Evolutionary conservation across 2,888 invertebrate species (phyloP).

Genomic region (Mystacides longicornis): DNA sequence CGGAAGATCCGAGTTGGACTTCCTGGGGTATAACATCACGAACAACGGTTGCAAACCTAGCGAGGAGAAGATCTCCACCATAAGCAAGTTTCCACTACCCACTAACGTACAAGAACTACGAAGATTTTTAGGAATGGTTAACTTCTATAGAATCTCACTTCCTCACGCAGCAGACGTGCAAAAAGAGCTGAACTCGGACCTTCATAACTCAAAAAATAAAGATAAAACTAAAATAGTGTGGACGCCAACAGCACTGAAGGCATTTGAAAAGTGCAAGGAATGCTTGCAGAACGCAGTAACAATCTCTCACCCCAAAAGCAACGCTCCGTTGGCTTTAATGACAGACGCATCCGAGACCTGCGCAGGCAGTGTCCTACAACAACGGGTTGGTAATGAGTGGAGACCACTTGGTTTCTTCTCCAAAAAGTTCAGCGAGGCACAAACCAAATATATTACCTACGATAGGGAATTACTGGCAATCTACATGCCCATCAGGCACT

Average conservation of each 20-base stretch:
- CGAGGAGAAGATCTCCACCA: constrained; percentile 22
- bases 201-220: constrained; percentile 25
- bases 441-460: constrained; percentile 31
- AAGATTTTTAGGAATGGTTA: constrained; percentile 22
- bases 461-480: constrained; percentile 26
- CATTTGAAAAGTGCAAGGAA: constrained; percentile 29
- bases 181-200: constrained; percentile 12
- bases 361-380: constrained; percentile 34
- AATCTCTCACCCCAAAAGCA: constrained; percentile 30
- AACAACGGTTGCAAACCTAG: constrained; percentile 8
- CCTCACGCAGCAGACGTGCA: constrained; percentile 17
- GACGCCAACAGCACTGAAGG: constrained; percentile 23
- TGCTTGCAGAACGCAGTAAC: constrained; percentile 29
- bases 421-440: constrained; percentile 29
- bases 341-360: constrained; percentile 34
- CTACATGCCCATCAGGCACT: constrained; percentile 24
- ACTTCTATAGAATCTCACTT: constrained; percentile 14
- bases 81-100: constrained; percentile 19
- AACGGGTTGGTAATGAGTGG: constrained; percentile 27
- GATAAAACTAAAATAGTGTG: constrained; percentile 26
- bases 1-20: constrained; percentile 9
- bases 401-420: constrained; percentile 35
- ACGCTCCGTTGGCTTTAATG: constrained; percentile 29
- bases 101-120: constrained; percentile 21
- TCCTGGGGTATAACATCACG: constrained; percentile 15